A percentile compares a stretch with the other conserved stretches of the same genome.
These are phyloP conservation scores for Capra hircus DNA, from an alignment of 2,113 vertebrate species.

Conservation along the genomic window DNA sequence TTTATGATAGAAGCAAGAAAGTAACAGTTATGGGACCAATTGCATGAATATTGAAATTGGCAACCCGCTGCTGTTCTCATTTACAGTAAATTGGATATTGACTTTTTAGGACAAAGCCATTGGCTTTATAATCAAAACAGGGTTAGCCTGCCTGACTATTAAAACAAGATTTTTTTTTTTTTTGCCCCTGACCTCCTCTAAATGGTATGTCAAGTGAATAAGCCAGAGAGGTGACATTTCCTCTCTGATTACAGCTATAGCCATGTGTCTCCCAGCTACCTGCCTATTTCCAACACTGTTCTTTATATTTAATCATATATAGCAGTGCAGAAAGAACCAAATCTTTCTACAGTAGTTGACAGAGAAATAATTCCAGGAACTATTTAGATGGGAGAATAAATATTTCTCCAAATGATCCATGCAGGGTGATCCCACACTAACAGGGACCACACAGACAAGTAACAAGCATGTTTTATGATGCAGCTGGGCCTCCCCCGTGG, in stretches of 20 bases:
- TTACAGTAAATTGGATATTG: conserved; percentile 59
- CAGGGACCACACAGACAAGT: neutral
- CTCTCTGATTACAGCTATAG: conserved; percentile 20
- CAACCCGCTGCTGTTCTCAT: conserved; percentile 9
- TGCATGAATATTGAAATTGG: conserved; percentile 53
- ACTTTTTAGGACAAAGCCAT: conserved; percentile 50
- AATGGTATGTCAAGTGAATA: conserved; percentile 62
- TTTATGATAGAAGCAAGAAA: conserved; percentile 54
- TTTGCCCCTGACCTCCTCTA: conserved; percentile 33
- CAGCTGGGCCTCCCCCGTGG: neutral
- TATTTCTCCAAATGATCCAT: neutral
- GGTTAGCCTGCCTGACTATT: conserved; percentile 26
- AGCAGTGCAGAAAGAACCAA: neutral
- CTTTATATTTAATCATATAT: conserved; percentile 8
- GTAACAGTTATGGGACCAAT: neutral
- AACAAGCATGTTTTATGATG: neutral
- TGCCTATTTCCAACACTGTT: conserved; percentile 38
- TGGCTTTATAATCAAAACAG: conserved; percentile 59
- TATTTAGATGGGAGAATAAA: neutral
- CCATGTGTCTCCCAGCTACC: conserved; percentile 34
- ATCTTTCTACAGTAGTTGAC: neutral
- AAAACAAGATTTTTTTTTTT: conserved; percentile 39
- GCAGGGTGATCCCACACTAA: neutral
- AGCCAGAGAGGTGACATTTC: conserved; percentile 56
- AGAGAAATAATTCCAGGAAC: neutral